These are phyloP conservation scores for Ochotona curzoniae DNA, from an alignment of 2,113 vertebrate species.

Conservation along the genomic window DNA sequence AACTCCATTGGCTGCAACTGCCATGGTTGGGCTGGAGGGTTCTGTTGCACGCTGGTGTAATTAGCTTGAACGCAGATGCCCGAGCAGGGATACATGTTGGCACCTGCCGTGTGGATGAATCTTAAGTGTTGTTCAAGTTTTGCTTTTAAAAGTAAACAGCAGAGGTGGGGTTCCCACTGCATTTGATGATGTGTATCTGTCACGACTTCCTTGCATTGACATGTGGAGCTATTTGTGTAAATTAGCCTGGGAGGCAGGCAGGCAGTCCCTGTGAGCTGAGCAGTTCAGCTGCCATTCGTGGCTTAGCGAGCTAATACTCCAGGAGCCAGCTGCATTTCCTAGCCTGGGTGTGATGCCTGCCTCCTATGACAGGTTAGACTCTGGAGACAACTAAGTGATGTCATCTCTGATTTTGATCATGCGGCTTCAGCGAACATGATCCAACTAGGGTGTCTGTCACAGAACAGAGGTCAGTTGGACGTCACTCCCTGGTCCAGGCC, in stretches of 20 bases:
- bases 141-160: constrained; percentile 70
- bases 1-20: constrained; percentile 62
- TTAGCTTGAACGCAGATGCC: constrained; percentile 74
- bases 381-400: neutral
- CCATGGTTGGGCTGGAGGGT: constrained; percentile 78
- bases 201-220: constrained; percentile 75
- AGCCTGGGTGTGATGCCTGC: constrained; percentile 62
- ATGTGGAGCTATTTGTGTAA: constrained; percentile 78
- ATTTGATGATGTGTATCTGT: constrained; percentile 52
- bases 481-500: neutral
- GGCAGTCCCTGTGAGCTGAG: constrained; percentile 76
- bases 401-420: constrained; percentile 22
- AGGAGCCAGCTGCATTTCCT: constrained; percentile 65
- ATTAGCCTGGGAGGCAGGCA: constrained; percentile 75
- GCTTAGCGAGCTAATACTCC: constrained; percentile 69
- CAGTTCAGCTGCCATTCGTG: constrained; percentile 72
- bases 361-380: constrained; percentile 54
- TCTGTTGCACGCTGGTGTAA: constrained; percentile 74
- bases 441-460: neutral
- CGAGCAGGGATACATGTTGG: constrained; percentile 75
- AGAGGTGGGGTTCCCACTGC: constrained; percentile 62
- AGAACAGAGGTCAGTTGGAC: neutral
- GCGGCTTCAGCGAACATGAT: neutral
- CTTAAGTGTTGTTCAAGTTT: constrained; percentile 73
- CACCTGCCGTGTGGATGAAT: constrained; percentile 73